Evolutionary conservation across 2,888 invertebrate genomes (phyloP).

Genomic region (Xylophagus ater): DNA sequence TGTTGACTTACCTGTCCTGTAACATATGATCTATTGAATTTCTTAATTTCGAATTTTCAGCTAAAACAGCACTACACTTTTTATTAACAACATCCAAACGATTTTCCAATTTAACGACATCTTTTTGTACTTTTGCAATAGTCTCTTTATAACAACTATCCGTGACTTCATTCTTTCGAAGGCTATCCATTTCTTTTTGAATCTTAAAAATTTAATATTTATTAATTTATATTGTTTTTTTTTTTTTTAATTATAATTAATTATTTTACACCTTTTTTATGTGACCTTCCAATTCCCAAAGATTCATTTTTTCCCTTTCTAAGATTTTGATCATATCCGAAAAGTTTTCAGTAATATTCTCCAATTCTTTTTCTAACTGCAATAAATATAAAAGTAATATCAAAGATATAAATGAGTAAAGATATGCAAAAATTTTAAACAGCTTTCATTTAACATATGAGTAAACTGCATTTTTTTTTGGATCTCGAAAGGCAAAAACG

Average conservation of each 20-base stretch:
- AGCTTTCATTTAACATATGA: slow-evolving; percentile 15
- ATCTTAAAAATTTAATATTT: slow-evolving; percentile 21
- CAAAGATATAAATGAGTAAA: no score
- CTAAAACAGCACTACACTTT: slow-evolving; percentile 61
- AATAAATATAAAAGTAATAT: no score
- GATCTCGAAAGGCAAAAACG: no score
- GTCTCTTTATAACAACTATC: slow-evolving; percentile 40
- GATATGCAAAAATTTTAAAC: no score
- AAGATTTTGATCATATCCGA: slow-evolving; percentile 25
- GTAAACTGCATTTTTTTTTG: no score
- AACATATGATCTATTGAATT: slow-evolving; percentile 71
- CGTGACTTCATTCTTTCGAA: slow-evolving; percentile 40
- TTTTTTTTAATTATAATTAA: background rate
- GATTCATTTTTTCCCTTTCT: slow-evolving; percentile 30
- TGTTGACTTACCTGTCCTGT: slow-evolving; percentile 52
- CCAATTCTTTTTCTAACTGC: slow-evolving; percentile 9
- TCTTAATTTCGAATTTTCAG: slow-evolving; percentile 60
- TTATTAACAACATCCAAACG: slow-evolving; percentile 64
- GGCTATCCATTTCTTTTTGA: slow-evolving; percentile 33
- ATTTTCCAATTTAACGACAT: slow-evolving; percentile 57
- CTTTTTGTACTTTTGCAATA: slow-evolving; percentile 37
- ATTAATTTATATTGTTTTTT: background rate
- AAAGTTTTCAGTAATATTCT: slow-evolving; percentile 20
- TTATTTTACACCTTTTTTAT: slow-evolving; percentile 33
- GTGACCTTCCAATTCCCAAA: slow-evolving; percentile 43